phyloP scores from a whole-genome alignment of 2,113 vertebrate species.

The Leucopsar rothschildi region DNA sequence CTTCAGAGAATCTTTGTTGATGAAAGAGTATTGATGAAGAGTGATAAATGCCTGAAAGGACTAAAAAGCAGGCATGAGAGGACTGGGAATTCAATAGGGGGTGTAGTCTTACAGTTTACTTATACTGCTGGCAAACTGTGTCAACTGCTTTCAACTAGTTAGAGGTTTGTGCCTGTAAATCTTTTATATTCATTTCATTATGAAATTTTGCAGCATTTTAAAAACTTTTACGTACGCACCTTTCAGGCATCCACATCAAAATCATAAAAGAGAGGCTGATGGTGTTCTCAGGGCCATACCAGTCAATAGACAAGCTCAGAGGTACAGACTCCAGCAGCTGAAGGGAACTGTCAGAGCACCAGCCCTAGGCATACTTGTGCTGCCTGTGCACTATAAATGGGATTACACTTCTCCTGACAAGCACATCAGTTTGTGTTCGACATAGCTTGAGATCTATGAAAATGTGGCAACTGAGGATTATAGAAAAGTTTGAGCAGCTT shows the following conservation, averaged over 20 bases:
- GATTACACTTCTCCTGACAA: neutral
- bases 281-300: neutral
- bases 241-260: neutral
- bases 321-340: neutral
- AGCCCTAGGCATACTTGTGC: neutral
- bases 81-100: neutral
- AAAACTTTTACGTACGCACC: neutral
- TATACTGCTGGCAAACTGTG: neutral
- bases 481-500: neutral
- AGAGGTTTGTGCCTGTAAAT: neutral
- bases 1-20: neutral
- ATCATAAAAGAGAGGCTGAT: neutral
- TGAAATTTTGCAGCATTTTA: neutral
- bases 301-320: fast-evolving
- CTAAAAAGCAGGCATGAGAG: neutral
- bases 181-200: neutral
- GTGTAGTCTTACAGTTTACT: neutral
- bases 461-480: neutral
- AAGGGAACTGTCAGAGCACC: neutral
- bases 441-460: neutral
- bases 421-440: neutral
- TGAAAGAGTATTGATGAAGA: neutral
- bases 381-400: neutral
- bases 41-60: neutral
- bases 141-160: neutral